Evolutionary conservation across 2,113 vertebrate species (phyloP), one percentile per base, ranked within the genome.

Genomic region (Actinemys pallida): DNA sequence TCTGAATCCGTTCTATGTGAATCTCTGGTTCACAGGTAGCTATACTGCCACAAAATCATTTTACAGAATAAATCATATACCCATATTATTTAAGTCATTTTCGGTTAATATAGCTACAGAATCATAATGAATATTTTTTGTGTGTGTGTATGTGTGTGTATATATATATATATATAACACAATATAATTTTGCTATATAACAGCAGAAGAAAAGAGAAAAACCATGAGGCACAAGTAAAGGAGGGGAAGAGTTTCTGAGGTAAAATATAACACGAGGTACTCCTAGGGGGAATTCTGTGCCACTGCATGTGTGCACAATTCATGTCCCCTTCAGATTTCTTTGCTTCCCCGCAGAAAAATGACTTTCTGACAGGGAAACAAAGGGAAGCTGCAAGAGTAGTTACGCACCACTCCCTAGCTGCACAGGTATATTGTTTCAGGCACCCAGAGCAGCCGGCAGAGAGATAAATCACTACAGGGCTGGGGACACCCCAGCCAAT

Each of bases 121-220:
- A 52, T 52, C 19, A 19, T 52, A 52, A 52, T 52, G 50, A 17
- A 17, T 50, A 50, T 50, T 50, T 50, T 50, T 14, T 50, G 4
- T 50, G 13, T 52, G 16, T 52, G 1, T 52, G 1, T 52, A 1
- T 52, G 1, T 52, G 1, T 52, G 1, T 52, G 1, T 16, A 5
- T 50, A 13, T 50, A 50, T 50, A 50, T 50, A 50, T n/a, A n/a
- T n/a, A n/a, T n/a, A n/a, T n/a, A n/a, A 1, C 65, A 49, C 45
- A 14, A 35, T 53, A 13, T 87, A 29, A 29, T 90, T 87, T 35
- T 65, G 42, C 24, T 72, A 5, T 39, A 31, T 25, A 85, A 45
- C 83, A 62, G 72, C 1, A 86, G 1, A n/a, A 78, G 24, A 45
- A 87, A 14, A 52, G 50, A 89, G 75, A 85, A 95, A 83, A 39